Percentiles rank a stretch among this genome's conserved stretches.
phyloP scores from a whole-genome alignment of 2,888 invertebrate genomes.

The Lycophotia porphyrea region DNA sequence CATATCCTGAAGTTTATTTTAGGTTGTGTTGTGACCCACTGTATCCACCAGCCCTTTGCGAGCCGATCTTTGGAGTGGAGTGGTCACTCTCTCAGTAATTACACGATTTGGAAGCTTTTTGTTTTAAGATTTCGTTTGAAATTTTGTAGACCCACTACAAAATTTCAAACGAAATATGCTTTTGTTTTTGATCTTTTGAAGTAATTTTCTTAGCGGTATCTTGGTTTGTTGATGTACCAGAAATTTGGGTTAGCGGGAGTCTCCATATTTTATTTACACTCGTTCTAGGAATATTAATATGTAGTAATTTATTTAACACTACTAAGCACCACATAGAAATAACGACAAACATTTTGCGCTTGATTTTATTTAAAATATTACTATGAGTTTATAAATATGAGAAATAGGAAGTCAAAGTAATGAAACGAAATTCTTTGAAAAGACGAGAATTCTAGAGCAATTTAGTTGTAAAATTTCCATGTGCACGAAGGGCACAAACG shows the following conservation, averaged over 20 bases:
- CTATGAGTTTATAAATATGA: neutral
- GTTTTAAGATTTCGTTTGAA: constrained; percentile 16
- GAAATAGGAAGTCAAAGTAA: too few species aligned
- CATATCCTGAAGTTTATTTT: constrained; percentile 25
- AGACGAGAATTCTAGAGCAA: neutral
- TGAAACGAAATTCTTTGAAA: constrained; percentile 3
- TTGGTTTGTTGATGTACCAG: neutral
- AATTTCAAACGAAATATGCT: too few species aligned
- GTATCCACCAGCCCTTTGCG: constrained; percentile 36
- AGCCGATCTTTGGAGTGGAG: constrained; percentile 28
- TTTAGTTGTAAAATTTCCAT: neutral
- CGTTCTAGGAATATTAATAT: neutral
- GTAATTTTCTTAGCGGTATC: neutral
- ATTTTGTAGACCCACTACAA: too few species aligned
- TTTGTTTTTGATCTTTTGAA: constrained; percentile 3
- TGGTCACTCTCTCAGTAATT: constrained; percentile 46
- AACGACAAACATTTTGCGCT: too few species aligned
- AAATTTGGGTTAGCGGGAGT: neutral
- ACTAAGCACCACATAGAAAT: neutral
- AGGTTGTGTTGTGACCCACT: constrained; percentile 21
- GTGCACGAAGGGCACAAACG: neutral
- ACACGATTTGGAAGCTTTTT: constrained; percentile 31
- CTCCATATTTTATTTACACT: neutral
- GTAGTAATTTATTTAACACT: neutral
- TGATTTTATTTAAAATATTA: neutral